Evolutionary conservation across 2,113 vertebrate genomes (phyloP).

Genomic region (Actinemys pallida): DNA sequence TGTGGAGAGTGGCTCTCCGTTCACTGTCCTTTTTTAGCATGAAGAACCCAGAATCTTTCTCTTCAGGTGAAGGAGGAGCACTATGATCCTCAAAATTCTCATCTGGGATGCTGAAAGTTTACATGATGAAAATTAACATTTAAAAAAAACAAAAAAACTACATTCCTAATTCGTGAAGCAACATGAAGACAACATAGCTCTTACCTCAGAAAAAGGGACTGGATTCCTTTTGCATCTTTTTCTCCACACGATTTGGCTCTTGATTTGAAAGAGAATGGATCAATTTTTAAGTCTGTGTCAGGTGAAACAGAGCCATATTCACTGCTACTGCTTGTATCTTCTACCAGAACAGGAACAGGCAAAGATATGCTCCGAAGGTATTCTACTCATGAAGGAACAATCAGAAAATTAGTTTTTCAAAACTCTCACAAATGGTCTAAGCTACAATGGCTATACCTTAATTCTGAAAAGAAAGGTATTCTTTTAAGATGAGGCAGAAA

Average conservation of each 20-base stretch:
- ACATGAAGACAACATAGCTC: neutral
- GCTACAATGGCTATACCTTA: neutral
- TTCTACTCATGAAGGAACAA: conserved; percentile 77
- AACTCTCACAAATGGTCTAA: neutral
- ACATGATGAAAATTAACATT: neutral
- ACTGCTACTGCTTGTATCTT: conserved; percentile 97
- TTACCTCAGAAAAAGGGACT: conserved; percentile 94
- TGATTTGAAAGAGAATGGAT: conserved; percentile 95
- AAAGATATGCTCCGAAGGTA: conserved; percentile 96
- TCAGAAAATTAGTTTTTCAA: conserved; percentile 22
- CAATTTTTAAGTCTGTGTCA: conserved; percentile 93
- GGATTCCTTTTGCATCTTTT: conserved; percentile 89
- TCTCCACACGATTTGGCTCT: conserved; percentile 95
- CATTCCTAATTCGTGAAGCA: neutral
- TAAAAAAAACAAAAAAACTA: neutral
- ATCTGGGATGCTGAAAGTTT: conserved; percentile 90
- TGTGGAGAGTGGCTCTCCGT: conserved; percentile 93
- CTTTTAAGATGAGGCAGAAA: neutral
- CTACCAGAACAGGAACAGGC: conserved; percentile 95
- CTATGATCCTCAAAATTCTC: conserved; percentile 99
- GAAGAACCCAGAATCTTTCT: conserved; percentile 97
- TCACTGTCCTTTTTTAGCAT: conserved; percentile 98
- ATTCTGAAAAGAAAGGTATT: neutral
- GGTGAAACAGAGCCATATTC: conserved; percentile 98
- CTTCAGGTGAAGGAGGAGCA: conserved; percentile 96